Evolutionary conservation across 2,888 invertebrate genomes (phyloP).

Genomic region (Nysson spinosus): DNA sequence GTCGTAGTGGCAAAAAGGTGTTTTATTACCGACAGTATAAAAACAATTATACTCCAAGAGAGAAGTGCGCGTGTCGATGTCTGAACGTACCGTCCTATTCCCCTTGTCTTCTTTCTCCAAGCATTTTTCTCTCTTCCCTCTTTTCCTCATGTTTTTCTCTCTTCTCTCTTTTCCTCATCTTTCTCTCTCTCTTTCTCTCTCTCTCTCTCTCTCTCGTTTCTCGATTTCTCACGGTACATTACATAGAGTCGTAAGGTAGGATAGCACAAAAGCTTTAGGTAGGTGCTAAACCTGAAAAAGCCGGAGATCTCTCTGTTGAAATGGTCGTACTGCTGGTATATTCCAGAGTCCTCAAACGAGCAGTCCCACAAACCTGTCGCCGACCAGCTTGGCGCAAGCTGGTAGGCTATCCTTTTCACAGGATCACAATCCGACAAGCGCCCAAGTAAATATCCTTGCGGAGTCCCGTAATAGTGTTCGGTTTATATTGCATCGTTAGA

Average conservation of each 20-base stretch:
- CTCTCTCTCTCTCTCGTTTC: not conserved
- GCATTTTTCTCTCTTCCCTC: not conserved
- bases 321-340: constrained; percentile 68
- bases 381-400: constrained; percentile 81
- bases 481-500: constrained; percentile 33
- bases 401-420: constrained; percentile 76
- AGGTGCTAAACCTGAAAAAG: constrained; percentile 9
- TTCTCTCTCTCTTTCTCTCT: not conserved
- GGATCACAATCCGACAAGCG: constrained; percentile 75
- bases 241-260: constrained; percentile 15
- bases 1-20: too few relatives aligned
- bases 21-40: too few relatives aligned
- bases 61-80: too few relatives aligned
- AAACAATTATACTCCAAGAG: too few relatives aligned
- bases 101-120: not conserved
- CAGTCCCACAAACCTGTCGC: constrained; percentile 85
- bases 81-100: too few relatives aligned
- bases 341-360: constrained; percentile 84
- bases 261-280: constrained; percentile 18
- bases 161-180: not conserved
- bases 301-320: constrained; percentile 45
- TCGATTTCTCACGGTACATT: constrained; percentile 5
- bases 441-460: constrained; percentile 76
- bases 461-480: constrained; percentile 45
- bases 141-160: not conserved